These are phyloP conservation scores for Nymphalis io DNA, from an alignment of 1,140 invertebrate species.

Conservation along the genomic window DNA sequence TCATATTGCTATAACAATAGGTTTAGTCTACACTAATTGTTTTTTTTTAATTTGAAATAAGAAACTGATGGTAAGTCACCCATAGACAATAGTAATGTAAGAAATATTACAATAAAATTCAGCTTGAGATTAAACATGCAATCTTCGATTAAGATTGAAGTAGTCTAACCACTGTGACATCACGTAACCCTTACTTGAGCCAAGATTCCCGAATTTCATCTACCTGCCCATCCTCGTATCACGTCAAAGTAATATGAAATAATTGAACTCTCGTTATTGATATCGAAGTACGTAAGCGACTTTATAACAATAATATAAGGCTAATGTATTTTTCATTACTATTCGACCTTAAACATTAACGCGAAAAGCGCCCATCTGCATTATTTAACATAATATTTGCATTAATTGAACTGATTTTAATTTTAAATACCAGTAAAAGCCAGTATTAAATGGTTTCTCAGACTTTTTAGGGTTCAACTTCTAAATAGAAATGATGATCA, in stretches of 20 bases:
- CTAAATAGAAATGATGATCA: not conserved
- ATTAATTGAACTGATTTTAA: constrained; percentile 73
- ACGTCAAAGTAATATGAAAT: not conserved
- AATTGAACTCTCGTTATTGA: not conserved
- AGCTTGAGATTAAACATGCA: too few relatives aligned
- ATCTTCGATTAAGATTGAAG: too few relatives aligned
- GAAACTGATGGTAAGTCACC: too few relatives aligned
- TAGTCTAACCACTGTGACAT: too few relatives aligned
- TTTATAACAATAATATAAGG: constrained; percentile 35
- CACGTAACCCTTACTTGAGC: too few relatives aligned
- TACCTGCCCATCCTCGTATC: too few relatives aligned
- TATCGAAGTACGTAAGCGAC: constrained; percentile 6
- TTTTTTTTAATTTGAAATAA: too few relatives aligned
- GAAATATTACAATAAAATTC: too few relatives aligned
- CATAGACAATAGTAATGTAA: too few relatives aligned
- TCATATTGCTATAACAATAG: too few relatives aligned
- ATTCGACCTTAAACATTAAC: constrained; percentile 56
- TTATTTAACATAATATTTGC: constrained; percentile 73
- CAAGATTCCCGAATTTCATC: too few relatives aligned
- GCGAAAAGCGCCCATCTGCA: constrained; percentile 65
- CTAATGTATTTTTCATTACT: constrained; percentile 46
- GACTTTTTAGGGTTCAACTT: constrained; percentile 14
- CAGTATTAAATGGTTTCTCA: constrained; percentile 47
- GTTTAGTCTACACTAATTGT: too few relatives aligned
- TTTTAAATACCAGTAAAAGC: constrained; percentile 66